These are phyloP conservation scores for Pogoniulus pusillus DNA, from an alignment of 2,797 vertebrate genomes.

Conservation along the genomic window DNA sequence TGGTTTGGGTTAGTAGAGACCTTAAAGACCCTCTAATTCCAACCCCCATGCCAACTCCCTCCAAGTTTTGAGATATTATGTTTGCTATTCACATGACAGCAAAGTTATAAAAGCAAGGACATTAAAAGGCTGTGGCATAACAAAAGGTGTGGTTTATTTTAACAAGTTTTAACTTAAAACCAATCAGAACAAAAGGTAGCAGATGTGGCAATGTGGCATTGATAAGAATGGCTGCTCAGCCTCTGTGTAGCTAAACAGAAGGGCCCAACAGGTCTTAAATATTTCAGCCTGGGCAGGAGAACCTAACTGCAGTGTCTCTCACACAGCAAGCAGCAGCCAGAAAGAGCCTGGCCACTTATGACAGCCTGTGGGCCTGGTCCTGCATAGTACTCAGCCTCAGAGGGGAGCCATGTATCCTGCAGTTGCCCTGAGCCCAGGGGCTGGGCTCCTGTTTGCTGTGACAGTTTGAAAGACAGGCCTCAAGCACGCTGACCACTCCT, in stretches of 20 bases:
- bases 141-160: background rate
- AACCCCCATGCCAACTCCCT: background rate
- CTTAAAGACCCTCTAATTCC: too few relatives aligned
- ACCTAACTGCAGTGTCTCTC: background rate
- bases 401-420: background rate
- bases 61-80: background rate
- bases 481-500: background rate
- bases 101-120: background rate
- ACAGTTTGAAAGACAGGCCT: background rate
- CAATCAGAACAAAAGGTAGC: background rate
- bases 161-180: background rate
- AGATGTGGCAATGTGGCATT: background rate
- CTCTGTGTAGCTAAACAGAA: background rate
- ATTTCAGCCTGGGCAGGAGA: background rate
- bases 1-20: too few relatives aligned
- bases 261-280: background rate
- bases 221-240: background rate
- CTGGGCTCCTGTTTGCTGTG: background rate
- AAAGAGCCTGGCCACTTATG: background rate
- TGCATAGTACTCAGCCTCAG: fast-evolving
- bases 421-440: fast-evolving
- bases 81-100: background rate
- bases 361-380: background rate
- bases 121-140: background rate
- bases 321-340: background rate